A percentile compares a stretch with the other conserved stretches of the same genome.
Evolutionary conservation across 2,888 invertebrate species (phyloP).

Genomic region (Dryocosmus kuriphilus): DNA sequence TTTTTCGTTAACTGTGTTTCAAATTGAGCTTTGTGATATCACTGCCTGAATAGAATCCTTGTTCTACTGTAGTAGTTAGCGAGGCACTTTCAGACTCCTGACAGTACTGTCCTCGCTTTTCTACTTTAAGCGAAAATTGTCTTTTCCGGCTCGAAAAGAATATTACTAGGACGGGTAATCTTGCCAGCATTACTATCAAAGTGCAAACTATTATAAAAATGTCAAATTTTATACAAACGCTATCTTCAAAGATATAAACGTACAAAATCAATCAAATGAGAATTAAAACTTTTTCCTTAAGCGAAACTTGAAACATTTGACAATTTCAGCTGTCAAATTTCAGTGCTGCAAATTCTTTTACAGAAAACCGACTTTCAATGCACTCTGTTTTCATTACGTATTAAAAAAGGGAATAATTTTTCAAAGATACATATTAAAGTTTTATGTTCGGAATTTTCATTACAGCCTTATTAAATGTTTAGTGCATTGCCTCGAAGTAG

Average conservation of each 20-base stretch:
- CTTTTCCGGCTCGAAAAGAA: constrained; percentile 19
- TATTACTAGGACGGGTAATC: constrained; percentile 12
- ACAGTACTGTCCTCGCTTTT: constrained; percentile 33
- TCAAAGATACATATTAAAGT: too few species aligned
- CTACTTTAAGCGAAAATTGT: constrained; percentile 17
- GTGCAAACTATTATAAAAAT: constrained; percentile 15
- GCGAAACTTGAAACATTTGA: too few species aligned
- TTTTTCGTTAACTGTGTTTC: constrained; percentile 5
- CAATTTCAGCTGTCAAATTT: too few species aligned
- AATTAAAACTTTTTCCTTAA: too few species aligned
- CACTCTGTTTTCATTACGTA: too few species aligned
- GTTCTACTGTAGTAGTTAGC: constrained; percentile 28
- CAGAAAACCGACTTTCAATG: too few species aligned
- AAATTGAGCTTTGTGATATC: constrained; percentile 26
- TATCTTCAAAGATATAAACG: not conserved
- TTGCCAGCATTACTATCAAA: not conserved
- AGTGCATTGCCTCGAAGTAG: too few species aligned
- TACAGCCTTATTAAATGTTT: too few species aligned
- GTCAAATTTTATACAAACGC: not conserved
- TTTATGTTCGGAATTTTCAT: too few species aligned
- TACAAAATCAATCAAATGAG: not conserved
- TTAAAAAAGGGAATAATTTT: too few species aligned
- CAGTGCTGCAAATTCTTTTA: too few species aligned
- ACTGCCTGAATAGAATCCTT: constrained; percentile 11
- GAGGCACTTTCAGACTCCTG: constrained; percentile 19